Evolutionary conservation across 1,140 invertebrate genomes (phyloP).

Genomic region (Dendrolimus kikuchii): DNA sequence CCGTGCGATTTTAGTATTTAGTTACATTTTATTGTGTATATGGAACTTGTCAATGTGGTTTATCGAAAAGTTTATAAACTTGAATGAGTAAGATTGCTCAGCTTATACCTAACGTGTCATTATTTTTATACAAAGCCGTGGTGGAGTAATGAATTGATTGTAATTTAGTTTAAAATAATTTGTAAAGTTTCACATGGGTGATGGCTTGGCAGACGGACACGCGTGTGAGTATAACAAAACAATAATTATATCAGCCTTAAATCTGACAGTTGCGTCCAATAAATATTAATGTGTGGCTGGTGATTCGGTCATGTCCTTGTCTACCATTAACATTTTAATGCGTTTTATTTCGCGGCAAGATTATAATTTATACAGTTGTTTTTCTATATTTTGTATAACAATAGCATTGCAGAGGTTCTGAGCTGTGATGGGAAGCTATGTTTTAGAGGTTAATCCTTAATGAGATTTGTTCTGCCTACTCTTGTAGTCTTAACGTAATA

Average conservation of each 20-base stretch:
- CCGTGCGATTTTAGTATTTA: conserved; percentile 45
- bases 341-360: conserved; percentile 25
- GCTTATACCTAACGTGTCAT: conserved; percentile 49
- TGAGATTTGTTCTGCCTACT: conserved; percentile 8
- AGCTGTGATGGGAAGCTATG: neutral
- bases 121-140: conserved; percentile 45
- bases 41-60: no score
- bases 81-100: no score
- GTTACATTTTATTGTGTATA: conserved; percentile 32
- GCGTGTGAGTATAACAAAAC: conserved; percentile 45
- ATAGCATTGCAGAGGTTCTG: conserved; percentile 4
- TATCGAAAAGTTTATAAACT: no score
- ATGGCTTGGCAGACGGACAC: conserved; percentile 70
- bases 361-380: conserved; percentile 20
- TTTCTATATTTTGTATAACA: conserved; percentile 6
- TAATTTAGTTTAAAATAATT: conserved; percentile 48
- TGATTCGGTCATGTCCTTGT: conserved; percentile 36
- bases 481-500: no score
- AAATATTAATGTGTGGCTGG: neutral
- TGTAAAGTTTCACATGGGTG: conserved; percentile 67
- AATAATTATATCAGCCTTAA: no score
- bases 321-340: conserved; percentile 49
- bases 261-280: neutral
- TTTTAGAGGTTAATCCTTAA: conserved; percentile 3
- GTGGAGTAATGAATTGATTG: conserved; percentile 58